phyloP scores from a whole-genome alignment of 2,113 vertebrate species.

The Bubo bubo region DNA sequence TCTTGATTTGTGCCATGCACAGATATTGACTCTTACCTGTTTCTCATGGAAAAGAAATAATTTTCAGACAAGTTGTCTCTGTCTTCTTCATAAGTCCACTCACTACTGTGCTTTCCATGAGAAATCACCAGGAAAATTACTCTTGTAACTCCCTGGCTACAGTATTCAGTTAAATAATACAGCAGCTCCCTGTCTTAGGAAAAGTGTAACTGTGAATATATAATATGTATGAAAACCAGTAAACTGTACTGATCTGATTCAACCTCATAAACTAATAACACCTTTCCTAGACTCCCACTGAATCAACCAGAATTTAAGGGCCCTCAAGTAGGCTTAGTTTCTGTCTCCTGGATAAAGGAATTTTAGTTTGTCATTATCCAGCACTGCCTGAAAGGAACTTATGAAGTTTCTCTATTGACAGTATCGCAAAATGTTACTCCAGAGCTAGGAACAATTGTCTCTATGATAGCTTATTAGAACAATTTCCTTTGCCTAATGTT shows the following conservation, averaged over 20 bases:
- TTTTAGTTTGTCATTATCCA: not conserved
- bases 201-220: not conserved
- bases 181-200: not conserved
- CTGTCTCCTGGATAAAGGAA: not conserved
- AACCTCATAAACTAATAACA: not conserved
- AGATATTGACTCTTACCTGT: not conserved
- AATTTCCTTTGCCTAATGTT: not conserved
- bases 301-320: not conserved
- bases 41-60: not conserved
- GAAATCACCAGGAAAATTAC: not conserved
- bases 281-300: not conserved
- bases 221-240: not conserved
- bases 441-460: not conserved
- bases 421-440: not conserved
- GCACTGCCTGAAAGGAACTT: not conserved
- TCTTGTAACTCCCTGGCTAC: not conserved
- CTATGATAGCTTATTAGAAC: not conserved
- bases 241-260: not conserved
- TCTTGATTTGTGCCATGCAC: not conserved
- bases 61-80: not conserved
- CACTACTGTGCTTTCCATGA: not conserved
- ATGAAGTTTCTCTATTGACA: not conserved
- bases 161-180: not conserved
- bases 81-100: not conserved
- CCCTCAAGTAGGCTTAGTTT: not conserved